Percentiles rank a stretch among this genome's conserved stretches.
phyloP scores from a whole-genome alignment of 2,113 vertebrate genomes.

The Coryphaenoides rupestris region DNA sequence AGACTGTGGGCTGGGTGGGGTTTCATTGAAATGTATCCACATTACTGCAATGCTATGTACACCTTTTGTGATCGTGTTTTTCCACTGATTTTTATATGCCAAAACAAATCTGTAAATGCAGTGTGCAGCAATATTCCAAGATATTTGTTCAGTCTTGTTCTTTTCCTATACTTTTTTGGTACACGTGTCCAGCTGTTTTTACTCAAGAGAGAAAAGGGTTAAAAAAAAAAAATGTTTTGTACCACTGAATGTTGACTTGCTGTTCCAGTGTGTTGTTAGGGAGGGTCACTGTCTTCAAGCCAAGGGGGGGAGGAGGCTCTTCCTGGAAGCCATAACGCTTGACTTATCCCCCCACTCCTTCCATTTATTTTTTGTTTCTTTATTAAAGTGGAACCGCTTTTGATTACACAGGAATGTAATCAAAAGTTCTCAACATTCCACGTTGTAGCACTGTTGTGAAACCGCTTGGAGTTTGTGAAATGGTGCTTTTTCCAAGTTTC shows the following conservation, averaged over 20 bases:
- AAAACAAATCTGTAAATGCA: not conserved
- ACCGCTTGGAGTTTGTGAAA: too few relatives aligned
- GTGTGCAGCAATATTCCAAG: not conserved
- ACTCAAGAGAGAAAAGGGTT: slow-evolving; percentile 6
- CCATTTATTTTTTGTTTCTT: too few relatives aligned
- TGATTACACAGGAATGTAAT: slow-evolving; percentile 35
- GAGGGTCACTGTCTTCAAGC: slow-evolving; percentile 27
- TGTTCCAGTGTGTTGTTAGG: slow-evolving; percentile 37
- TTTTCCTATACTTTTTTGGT: not conserved
- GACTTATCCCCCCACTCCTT: slow-evolving; percentile 9
- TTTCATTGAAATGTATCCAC: not conserved
- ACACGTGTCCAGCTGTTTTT: slow-evolving; percentile 32
- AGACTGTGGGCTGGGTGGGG: too few relatives aligned
- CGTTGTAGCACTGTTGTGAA: not conserved
- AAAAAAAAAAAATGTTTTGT: slow-evolving; percentile 9
- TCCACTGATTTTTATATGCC: not conserved
- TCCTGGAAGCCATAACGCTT: slow-evolving; percentile 2
- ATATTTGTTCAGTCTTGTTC: not conserved
- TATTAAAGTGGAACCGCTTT: slow-evolving; percentile 18
- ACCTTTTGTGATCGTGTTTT: not conserved
- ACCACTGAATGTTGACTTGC: slow-evolving; percentile 52
- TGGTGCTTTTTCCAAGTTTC: not conserved
- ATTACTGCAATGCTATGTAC: not conserved
- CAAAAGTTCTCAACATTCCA: slow-evolving; percentile 45
- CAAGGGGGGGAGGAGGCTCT: slow-evolving; percentile 6